Base-by-base conservation (phyloP, 1,140 invertebrate species). In the Dinoponera quadriceps region DNA sequence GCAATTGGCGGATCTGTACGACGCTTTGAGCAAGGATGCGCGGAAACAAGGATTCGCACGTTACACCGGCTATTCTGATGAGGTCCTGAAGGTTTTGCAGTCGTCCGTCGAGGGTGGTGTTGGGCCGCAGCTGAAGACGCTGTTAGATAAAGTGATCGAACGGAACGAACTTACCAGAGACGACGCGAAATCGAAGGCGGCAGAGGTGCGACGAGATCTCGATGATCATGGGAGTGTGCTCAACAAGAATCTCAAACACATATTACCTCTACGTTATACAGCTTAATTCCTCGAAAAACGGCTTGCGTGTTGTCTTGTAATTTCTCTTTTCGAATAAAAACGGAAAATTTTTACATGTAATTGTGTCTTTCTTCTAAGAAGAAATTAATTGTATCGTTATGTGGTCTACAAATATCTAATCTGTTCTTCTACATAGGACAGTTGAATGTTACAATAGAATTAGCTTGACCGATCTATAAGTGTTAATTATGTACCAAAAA, bases 11-110 rank as follows among this genome's bases (percentile, higher is more conserved):
- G 78, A 78, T 4, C 85, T 94, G 7, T 94, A 94, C 78, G 92
- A 94, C 29, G 85, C 90, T 29, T 72, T 93, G 29, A 93, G 92
- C 68, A 93, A 93, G 63, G 93, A 94, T 65, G 93, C 92, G 16
- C 92, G 92, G 29, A 93, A 91, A 51, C 93, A 94, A 68, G 93
- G 93, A 7, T 92, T 91, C 38, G 90, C 89, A 0, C 92, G 91
- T 57, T 94, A 88, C 73, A 74, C 92, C 0, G 93, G 93, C 38
- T 94, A 92, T 59, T 92, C 93, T 3, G 89, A 94, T 65, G 85
- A 86, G 5, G 89, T 94, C 25, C 77, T 94, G 7, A 88, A 91
- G 18, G 88, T 62, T 20, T 66, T 94, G 1, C 72, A 90, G 51
- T 89, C 55, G 44, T 92, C 91, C 0, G 83, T 87, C 0, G 92